phyloP scores from a whole-genome alignment of 2,888 invertebrate genomes.

The Tachina lurida region DNA sequence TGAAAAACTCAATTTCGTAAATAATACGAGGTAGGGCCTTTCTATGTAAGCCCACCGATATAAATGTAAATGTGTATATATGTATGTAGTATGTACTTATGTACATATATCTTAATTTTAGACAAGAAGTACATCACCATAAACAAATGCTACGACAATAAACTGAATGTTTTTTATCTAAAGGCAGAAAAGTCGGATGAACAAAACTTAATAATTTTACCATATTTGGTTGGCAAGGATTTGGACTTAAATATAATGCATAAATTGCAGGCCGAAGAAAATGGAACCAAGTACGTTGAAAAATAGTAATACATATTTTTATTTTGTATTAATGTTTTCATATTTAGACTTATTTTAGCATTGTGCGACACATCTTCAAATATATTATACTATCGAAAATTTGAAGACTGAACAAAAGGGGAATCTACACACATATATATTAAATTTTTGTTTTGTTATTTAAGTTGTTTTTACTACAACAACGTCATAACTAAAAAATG shows the following conservation, averaged over 20 bases:
- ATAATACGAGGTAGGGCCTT: no score
- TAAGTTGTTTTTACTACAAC: no score
- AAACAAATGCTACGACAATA: slow-evolving; percentile 72
- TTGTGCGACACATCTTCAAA: slow-evolving; percentile 83
- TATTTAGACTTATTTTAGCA: slow-evolving; percentile 77
- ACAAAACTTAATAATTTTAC: slow-evolving; percentile 72
- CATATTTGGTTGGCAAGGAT: slow-evolving; percentile 72
- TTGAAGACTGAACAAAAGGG: slow-evolving; percentile 73
- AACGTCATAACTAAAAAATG: no score
- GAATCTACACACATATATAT: not conserved
- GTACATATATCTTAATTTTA: slow-evolving; percentile 46
- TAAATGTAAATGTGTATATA: no score
- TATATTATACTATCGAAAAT: slow-evolving; percentile 83
- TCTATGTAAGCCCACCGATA: no score
- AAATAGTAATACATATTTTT: not conserved
- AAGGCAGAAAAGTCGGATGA: slow-evolving; percentile 58
- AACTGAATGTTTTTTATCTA: slow-evolving; percentile 75
- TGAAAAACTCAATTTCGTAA: no score
- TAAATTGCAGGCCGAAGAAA: slow-evolving; percentile 71
- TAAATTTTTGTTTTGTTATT: no score
- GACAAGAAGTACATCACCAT: slow-evolving; percentile 72
- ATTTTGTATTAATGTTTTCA: not conserved
- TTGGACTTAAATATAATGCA: slow-evolving; percentile 74
- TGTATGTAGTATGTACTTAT: no score
- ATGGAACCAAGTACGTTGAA: not conserved